Conservation (phyloP, 2,797 vertebrate genomes). For the Numenius phaeopus region DNA sequence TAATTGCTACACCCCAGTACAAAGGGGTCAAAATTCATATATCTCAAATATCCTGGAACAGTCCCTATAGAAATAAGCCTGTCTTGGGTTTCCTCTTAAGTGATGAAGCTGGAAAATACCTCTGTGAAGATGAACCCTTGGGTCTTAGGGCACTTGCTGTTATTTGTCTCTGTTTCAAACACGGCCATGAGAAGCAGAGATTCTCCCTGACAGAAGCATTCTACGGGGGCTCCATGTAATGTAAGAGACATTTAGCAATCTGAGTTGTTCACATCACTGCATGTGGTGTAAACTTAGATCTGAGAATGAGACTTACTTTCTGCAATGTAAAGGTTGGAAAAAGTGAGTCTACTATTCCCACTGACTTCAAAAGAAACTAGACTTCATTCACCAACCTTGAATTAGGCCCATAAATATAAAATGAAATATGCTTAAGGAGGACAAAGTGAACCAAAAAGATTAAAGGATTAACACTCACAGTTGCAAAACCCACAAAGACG, state of each 20-base stretch:
- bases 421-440: conserved; percentile 16
- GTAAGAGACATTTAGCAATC: background rate
- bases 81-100: background rate
- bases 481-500: background rate
- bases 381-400: background rate
- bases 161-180: background rate
- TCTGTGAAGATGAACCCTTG: background rate
- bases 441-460: conserved; percentile 9
- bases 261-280: background rate
- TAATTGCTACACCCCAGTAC: background rate
- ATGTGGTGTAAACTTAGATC: background rate
- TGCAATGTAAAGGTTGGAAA: background rate
- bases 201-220: background rate
- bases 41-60: background rate
- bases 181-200: background rate
- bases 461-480: conserved; percentile 14
- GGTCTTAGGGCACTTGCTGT: background rate
- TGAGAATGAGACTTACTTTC: background rate
- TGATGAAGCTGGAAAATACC: background rate
- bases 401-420: conserved; percentile 6
- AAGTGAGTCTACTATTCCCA: background rate
- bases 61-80: background rate
- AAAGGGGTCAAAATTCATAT: background rate
- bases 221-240: rapidly evolving
- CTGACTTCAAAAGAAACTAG: background rate